These are phyloP conservation scores for Meteorus colon DNA, from an alignment of 2,888 invertebrate genomes.

Conservation along the genomic window DNA sequence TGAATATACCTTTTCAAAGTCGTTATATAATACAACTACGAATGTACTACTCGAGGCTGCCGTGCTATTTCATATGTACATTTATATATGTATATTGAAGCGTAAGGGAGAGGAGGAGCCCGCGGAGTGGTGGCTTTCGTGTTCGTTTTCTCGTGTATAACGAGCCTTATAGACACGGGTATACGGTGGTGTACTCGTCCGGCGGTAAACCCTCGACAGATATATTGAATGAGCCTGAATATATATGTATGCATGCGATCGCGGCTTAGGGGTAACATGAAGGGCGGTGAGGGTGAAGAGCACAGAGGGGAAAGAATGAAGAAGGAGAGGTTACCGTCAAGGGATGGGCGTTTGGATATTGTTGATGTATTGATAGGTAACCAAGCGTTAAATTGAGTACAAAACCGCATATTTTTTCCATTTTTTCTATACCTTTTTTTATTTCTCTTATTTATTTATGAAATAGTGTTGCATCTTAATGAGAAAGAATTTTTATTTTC, in stretches of 20 bases:
- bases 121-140: constrained; percentile 42
- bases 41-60: background rate
- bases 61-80: background rate
- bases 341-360: constrained; percentile 7
- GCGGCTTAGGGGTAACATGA: constrained; percentile 23
- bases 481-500: background rate
- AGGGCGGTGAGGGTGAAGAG: constrained; percentile 19
- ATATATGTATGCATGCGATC: background rate
- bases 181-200: constrained; percentile 28
- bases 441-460: background rate
- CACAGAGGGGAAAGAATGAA: background rate
- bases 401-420: constrained; percentile 5
- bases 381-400: constrained; percentile 27
- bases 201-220: constrained; percentile 41
- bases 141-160: constrained; percentile 41
- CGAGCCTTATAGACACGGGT: constrained; percentile 39
- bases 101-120: constrained; percentile 45
- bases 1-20: constrained; percentile 16
- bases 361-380: constrained; percentile 20
- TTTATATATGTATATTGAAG: background rate
- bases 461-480: background rate
- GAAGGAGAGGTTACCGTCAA: background rate
- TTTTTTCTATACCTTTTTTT: background rate
- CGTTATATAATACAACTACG: background rate
- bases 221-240: constrained; percentile 40